phyloP scores from a whole-genome alignment of 2,113 vertebrate species.

The Percina caprodes region DNA sequence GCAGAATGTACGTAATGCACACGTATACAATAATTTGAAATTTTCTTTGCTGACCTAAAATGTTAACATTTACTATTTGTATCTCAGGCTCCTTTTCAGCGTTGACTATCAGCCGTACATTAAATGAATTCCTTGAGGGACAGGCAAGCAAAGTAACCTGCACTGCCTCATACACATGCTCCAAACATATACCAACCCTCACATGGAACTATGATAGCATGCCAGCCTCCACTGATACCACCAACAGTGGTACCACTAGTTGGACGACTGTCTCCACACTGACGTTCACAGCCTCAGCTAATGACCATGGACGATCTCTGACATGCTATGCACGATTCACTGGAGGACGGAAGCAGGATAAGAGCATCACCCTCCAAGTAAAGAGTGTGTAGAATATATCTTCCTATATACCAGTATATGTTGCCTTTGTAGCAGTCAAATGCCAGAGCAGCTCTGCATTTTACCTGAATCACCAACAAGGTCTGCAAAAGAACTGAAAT shows the following conservation, averaged over 20 bases:
- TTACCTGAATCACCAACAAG: not conserved
- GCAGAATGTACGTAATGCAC: conserved; percentile 59
- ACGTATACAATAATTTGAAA: too few relatives aligned
- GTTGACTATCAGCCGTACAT: conserved; percentile 8
- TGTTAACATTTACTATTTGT: conserved; percentile 8
- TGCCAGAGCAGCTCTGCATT: not conserved
- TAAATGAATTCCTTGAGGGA: conserved; percentile 61
- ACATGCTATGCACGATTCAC: conserved; percentile 45
- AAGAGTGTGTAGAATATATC: conserved; percentile 57
- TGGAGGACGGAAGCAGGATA: not conserved
- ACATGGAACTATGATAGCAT: conserved; percentile 61
- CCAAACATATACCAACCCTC: conserved; percentile 34
- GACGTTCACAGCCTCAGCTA: conserved; percentile 52
- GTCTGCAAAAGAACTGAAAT: not conserved
- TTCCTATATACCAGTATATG: not conserved
- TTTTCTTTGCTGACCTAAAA: too few relatives aligned
- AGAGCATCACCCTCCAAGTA: conserved; percentile 17
- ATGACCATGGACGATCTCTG: conserved; percentile 53
- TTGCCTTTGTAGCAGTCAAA: not conserved
- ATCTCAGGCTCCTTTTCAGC: conserved; percentile 45
- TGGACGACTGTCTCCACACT: conserved; percentile 54
- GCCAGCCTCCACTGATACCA: not conserved
- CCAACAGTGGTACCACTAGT: accelerated
- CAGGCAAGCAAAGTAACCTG: conserved; percentile 51
- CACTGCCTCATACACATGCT: conserved; percentile 59